Evolutionary conservation across 2,888 invertebrate genomes (phyloP), one percentile per base, ranked within the genome.

Genomic region (Bombylius discolor): DNA sequence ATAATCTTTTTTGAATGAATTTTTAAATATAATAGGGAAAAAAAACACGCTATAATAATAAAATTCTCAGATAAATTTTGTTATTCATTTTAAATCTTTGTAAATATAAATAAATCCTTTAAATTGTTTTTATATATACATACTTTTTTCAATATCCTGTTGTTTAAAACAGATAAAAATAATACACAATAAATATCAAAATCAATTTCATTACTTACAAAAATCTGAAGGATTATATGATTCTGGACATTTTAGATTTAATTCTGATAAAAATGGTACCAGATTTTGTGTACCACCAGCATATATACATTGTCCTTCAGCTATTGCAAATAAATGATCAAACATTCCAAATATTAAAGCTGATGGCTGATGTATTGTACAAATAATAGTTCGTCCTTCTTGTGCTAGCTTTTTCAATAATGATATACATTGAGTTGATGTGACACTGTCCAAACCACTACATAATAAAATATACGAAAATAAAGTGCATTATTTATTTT

Each of bases 211-310:
- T 55, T 63, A 78, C 84, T 83, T 75, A 91, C 92, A 79, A 74
- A 84, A 93, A 73, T 94, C 94, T 14, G 92, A 89, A 47, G 93
- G 92, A 75, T 93, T 94, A 71, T 95, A 91, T 67, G 89, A 90
- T 14, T 85, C 81, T 0, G 94, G 95, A 71, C 95, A 95, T 36
- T 78, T 76, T 13, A 93, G 75, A 61, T 82, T 81, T 57, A 84
- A 76, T 60, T 81, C 80, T 52, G 79, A 78, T 58, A 95, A 75
- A 76, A 85, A 95, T 0, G 88, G 86, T 51, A 94, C 77, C 32
- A 96, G 73, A 56, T 83, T 82, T 39, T 79, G 77, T 1, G 89
- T 81, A 1, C 86, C 81, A 9, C 95, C 95, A 58, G 88, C 83
- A 69, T 87, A 90, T 23, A 87, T 82, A 67, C 89, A 90, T 61